These are phyloP conservation scores for Campaea margaritaria DNA, from an alignment of 2,888 invertebrate species.

Conservation along the genomic window DNA sequence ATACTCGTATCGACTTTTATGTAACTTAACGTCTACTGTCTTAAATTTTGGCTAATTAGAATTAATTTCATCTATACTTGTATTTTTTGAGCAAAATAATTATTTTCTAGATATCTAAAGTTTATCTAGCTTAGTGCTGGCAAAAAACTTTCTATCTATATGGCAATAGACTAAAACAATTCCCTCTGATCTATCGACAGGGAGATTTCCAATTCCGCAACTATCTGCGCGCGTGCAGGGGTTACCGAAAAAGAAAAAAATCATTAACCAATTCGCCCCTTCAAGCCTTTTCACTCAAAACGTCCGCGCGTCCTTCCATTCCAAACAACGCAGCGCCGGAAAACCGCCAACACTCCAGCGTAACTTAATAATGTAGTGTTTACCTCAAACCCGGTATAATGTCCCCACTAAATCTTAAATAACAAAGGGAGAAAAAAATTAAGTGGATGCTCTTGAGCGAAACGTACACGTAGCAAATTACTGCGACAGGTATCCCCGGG, in stretches of 20 bases:
- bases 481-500: constrained; percentile 78
- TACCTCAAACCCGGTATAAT: constrained; percentile 56
- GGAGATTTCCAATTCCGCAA: constrained; percentile 8
- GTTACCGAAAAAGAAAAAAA: constrained; percentile 11
- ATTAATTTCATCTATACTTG: no score
- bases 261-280: constrained; percentile 13
- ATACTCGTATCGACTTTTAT: no score
- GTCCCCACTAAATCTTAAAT: constrained; percentile 64
- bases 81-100: no score
- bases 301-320: constrained; percentile 7
- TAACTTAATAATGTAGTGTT: constrained; percentile 50
- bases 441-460: constrained; percentile 51
- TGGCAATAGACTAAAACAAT: neutral
- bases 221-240: constrained; percentile 4
- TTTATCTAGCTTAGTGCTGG: no score
- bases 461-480: constrained; percentile 72
- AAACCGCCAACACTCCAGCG: constrained; percentile 26
- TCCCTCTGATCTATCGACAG: neutral
- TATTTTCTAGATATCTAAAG: no score
- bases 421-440: constrained; percentile 59
- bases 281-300: constrained; percentile 19
- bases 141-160: neutral
- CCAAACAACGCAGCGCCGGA: constrained; percentile 5
- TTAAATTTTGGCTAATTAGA: no score
- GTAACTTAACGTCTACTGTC: no score